Conservation (phyloP, 2,888 invertebrate genomes). For the Mantis religiosa region DNA sequence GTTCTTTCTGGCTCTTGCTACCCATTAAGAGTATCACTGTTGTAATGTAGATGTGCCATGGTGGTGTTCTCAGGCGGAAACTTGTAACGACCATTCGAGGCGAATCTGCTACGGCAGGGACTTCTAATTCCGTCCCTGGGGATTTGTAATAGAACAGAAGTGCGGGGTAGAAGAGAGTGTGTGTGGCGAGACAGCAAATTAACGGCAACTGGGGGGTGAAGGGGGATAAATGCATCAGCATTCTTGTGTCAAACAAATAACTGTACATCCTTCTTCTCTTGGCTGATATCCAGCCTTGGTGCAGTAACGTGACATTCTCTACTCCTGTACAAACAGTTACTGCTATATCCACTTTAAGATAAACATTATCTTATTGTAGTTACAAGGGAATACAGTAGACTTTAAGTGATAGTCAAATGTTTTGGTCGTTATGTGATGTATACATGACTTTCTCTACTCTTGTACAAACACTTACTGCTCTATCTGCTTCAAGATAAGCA, state of each 20-base stretch:
- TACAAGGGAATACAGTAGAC: too few species aligned
- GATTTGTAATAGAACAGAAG: conserved; percentile 2
- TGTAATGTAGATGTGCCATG: not conserved
- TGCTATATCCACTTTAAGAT: too few species aligned
- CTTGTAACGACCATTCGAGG: not conserved
- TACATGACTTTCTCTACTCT: too few species aligned
- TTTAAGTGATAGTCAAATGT: too few species aligned
- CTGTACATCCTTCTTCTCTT: not conserved
- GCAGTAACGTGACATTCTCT: too few species aligned
- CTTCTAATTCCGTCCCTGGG: not conserved
- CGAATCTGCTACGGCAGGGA: too few species aligned
- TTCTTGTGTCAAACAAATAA: not conserved
- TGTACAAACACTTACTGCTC: too few species aligned
- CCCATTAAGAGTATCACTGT: not conserved
- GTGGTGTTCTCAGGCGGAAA: not conserved
- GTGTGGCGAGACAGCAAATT: not conserved
- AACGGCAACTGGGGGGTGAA: not conserved
- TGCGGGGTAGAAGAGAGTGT: not conserved
- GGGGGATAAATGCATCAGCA: not conserved
- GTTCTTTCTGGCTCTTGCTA: not conserved
- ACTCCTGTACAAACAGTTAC: too few species aligned
- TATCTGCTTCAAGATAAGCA: too few species aligned
- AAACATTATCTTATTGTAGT: too few species aligned
- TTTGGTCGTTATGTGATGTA: too few species aligned
- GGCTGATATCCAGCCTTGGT: too few species aligned